Base-by-base conservation (phyloP, 2,888 invertebrate genomes). In the Alloplasta piceator region DNA sequence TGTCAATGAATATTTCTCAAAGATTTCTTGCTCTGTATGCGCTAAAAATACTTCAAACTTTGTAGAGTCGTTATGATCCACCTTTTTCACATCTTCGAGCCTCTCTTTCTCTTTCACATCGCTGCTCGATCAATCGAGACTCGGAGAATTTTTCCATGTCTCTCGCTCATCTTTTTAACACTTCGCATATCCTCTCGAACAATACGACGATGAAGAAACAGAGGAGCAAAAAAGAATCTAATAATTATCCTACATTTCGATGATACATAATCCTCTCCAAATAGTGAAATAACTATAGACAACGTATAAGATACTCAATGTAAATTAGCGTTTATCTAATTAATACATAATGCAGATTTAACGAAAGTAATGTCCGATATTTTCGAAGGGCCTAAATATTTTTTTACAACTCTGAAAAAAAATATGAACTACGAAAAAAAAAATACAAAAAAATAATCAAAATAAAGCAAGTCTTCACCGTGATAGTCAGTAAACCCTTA, bases 321-420 rank as follows among this genome's bases (percentile, higher is more conserved):
- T 61, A 55, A 55, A 52, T 50, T 50, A 68, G 48, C 72, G 64
- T 70, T 63, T 41, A 68, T 73, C 4, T 78, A 68, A 68, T 68
- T 46, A 46, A 73, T 80, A 72, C 14, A 61, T 72, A 63, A 76
- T n/a, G 66, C 80, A 73, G 72, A 80, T 77, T 55, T 75, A 78
- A 67, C 79, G 84, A 82, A 85, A 85, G 80, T 84, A 82, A 83
- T 79, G 83, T 84, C 84, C 83, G 85, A 86, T 86, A 85, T 85
- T 84, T 84, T 84, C 84, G 80, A 85, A 86, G 84, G 77, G 79
- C 83, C 83, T 80, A 84, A 83, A 82, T 86, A 86, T 86, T 86
- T 86, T 86, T 85, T 82, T 83, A 84, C 83, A 79, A 82, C 78
- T 73, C 72, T 80, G 73, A 81, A 52, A 48, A 63, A 67, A 39